Evolutionary conservation across 2,888 invertebrate species (phyloP).

Genomic region (Melieria crassipennis): DNA sequence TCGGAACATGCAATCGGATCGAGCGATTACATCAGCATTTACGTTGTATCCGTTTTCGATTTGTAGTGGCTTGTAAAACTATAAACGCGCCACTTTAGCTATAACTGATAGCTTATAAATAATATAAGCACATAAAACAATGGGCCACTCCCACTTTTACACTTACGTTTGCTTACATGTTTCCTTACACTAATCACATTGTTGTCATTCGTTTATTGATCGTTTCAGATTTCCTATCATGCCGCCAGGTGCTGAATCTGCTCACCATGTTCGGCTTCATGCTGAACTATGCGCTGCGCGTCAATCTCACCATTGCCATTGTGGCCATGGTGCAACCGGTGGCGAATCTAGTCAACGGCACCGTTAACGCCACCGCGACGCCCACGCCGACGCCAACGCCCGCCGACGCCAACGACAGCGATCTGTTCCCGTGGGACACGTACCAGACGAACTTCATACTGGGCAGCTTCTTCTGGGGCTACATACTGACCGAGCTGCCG

Average conservation of each 20-base stretch:
- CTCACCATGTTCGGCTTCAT: conserved; percentile 90
- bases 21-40: no score
- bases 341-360: conserved; percentile 29
- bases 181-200: no score
- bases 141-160: no score
- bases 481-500: conserved; percentile 87
- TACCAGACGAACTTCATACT: conserved; percentile 82
- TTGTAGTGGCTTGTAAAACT: no score
- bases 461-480: conserved; percentile 93
- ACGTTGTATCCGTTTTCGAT: no score
- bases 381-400: conserved; percentile 39
- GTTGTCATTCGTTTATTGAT: conserved; percentile 18
- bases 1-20: no score
- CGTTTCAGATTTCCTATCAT: conserved; percentile 76
- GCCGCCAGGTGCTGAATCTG: conserved; percentile 82
- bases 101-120: no score
- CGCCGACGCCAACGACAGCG: conserved; percentile 23
- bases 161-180: no score
- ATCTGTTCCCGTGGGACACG: conserved; percentile 80
- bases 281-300: conserved; percentile 88
- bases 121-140: no score
- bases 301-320: conserved; percentile 87
- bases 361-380: conserved; percentile 28
- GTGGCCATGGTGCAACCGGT: conserved; percentile 77
- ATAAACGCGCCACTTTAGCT: no score